These are phyloP conservation scores for Thaleichthys pacificus DNA, from an alignment of 2,797 vertebrate genomes.

Conservation along the genomic window DNA sequence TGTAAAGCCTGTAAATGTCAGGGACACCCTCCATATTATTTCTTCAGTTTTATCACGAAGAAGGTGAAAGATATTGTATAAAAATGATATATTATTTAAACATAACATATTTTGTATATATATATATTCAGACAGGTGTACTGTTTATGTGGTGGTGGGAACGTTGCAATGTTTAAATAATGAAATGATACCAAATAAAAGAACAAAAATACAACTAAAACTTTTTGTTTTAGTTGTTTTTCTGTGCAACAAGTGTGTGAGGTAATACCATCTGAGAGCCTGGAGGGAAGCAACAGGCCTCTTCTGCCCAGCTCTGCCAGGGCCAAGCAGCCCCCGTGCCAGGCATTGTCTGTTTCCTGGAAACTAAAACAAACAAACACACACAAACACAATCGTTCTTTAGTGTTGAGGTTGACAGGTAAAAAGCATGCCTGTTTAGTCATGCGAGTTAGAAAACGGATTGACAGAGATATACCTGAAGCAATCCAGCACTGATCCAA, in stretches of 20 bases:
- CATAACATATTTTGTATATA: slow-evolving; percentile 15
- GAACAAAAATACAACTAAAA: no score
- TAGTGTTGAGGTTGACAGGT: not conserved
- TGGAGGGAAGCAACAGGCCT: slow-evolving; percentile 90
- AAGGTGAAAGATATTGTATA: slow-evolving; percentile 23
- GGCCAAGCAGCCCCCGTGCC: slow-evolving; percentile 96
- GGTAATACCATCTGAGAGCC: slow-evolving; percentile 85
- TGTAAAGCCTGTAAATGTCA: no score
- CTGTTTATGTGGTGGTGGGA: not conserved
- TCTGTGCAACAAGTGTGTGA: not conserved
- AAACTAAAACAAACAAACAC: slow-evolving; percentile 74
- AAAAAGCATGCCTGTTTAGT: not conserved
- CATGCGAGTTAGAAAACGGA: no score
- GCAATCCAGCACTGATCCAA: slow-evolving; percentile 91
- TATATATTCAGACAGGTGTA: slow-evolving; percentile 18
- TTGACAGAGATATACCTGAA: slow-evolving; percentile 80
- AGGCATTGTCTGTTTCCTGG: slow-evolving; percentile 90
- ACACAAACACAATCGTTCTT: slow-evolving; percentile 21
- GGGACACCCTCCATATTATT: no score
- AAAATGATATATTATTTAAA: slow-evolving; percentile 17
- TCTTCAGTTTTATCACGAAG: slow-evolving; percentile 20
- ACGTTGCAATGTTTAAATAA: not conserved
- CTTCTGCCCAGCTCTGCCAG: slow-evolving; percentile 93
- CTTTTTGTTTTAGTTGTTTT: no score
- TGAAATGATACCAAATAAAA: no score